Base-by-base conservation (phyloP, 2,888 invertebrate genomes). In the Crioceris asparagi region DNA sequence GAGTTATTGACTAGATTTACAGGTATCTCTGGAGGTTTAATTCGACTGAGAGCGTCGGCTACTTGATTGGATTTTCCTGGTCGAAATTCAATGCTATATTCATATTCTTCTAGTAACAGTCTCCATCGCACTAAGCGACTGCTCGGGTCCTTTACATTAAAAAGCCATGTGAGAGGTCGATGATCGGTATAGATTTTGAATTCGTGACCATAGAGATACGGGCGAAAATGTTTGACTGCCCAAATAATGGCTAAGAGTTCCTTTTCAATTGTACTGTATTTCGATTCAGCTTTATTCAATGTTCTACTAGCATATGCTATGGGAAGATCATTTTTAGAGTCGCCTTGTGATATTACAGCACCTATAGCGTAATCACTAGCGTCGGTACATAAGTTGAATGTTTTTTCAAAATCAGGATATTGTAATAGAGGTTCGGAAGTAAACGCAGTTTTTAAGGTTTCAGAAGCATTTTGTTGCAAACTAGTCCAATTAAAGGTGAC, bases 201-300 rank as follows among this genome's bases (percentile, higher is more conserved):
- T 40, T 55, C 47, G 19, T 50, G 47, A 11, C 61, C 62, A 38
- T 51, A 60, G 2, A 64, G 33, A 36, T 62, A 64, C 3, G 61
- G 57, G 19, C 59, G 15, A 40, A 61, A 64, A 39, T 59, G 48
- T 45, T 59, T 54, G 1, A 45, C 40, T 6, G 44, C 46, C 54
- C 56, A 61, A 3, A 62, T 47, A 6, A 65, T 58, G 1, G 58
- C 55, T 32, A 63, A 35, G 2, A 61, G 38, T 49, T 64, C 61
- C 29, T 50, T 51, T 47, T 65, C 61, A 1, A 48, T 61, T 1
- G 59, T 57, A 2, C 46, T 45, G 39, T 64, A 64, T 31, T 60
- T 62, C 4, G 17, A 21, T 51, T 61, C 59, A 0, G 52, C 46
- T 38, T 49, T 45, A 38, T 54, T 61, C 11, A 58, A 36, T 1